Evolutionary conservation across 2,888 invertebrate genomes (phyloP).

Genomic region (Octonoba sinensis): DNA sequence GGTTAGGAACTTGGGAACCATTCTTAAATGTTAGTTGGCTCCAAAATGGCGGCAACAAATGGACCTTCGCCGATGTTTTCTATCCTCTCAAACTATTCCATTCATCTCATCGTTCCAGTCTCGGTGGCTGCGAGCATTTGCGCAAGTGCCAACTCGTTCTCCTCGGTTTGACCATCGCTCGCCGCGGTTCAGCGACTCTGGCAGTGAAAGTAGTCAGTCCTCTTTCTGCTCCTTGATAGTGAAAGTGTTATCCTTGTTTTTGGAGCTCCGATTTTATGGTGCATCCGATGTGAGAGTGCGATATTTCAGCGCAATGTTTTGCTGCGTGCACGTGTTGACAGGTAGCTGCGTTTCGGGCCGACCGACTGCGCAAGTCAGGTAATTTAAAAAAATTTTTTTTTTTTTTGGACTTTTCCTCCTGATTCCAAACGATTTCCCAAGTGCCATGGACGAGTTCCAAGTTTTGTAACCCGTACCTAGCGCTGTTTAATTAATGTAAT

Average conservation of each 20-base stretch:
- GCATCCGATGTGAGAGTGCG: too few species aligned
- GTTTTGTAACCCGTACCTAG: not conserved
- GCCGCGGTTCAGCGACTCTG: too few species aligned
- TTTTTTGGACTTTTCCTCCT: constrained; percentile 11
- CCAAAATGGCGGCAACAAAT: too few species aligned
- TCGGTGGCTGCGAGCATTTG: not conserved
- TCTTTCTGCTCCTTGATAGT: too few species aligned
- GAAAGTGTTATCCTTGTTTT: too few species aligned
- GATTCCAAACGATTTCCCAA: not conserved
- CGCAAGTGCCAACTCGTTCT: constrained; percentile 18
- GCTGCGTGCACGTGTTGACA: constrained; percentile 53
- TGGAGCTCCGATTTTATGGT: too few species aligned
- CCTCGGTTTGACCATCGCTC: not conserved
- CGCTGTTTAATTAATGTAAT: not conserved
- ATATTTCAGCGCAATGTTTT: constrained; percentile 36
- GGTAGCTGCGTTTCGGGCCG: constrained; percentile 36
- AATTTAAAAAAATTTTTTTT: not conserved
- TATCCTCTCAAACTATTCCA: too few species aligned
- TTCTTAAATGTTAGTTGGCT: too few species aligned
- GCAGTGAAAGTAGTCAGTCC: too few species aligned
- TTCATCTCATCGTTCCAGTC: not conserved
- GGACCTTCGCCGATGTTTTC: too few species aligned
- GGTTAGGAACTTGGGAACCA: too few species aligned
- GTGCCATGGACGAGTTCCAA: not conserved
- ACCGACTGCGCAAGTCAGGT: constrained; percentile 20